Percentiles rank a stretch among this genome's conserved stretches.
These are phyloP conservation scores for Conomelus anceps DNA, from an alignment of 2,888 invertebrate species.

Conservation along the genomic window DNA sequence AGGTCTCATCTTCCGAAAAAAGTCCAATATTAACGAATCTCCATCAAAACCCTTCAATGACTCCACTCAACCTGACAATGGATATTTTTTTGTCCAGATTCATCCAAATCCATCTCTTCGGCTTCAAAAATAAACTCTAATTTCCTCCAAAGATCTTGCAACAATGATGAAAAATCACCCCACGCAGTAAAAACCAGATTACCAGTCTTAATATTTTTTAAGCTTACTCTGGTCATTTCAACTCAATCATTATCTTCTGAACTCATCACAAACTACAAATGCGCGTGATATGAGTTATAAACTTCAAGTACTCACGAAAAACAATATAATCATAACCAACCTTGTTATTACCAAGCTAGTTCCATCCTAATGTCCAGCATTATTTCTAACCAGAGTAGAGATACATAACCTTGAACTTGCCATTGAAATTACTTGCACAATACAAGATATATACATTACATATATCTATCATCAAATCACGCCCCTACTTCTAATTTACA, in stretches of 20 bases:
- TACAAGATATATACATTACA: neutral
- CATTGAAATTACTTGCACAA: neutral
- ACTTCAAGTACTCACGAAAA: neutral
- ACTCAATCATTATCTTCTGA: neutral
- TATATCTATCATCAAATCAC: neutral
- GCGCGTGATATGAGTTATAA: neutral
- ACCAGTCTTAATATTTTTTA: neutral
- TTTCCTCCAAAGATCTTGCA: no score
- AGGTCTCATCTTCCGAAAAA: no score
- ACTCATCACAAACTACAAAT: neutral
- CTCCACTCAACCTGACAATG: no score
- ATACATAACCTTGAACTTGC: neutral
- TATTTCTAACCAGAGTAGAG: neutral
- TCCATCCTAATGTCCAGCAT: neutral
- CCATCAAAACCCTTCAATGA: no score
- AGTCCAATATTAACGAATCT: no score
- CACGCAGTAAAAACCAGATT: neutral
- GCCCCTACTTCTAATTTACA: neutral
- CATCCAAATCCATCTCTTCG: no score
- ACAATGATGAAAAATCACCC: no score
- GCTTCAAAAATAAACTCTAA: no score
- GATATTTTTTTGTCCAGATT: no score
- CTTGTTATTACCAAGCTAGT: neutral
- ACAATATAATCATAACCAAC: neutral
- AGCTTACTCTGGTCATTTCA: neutral